Conservation (phyloP, 1,140 invertebrate species). For the Zaprionus lachaisei region DNA sequence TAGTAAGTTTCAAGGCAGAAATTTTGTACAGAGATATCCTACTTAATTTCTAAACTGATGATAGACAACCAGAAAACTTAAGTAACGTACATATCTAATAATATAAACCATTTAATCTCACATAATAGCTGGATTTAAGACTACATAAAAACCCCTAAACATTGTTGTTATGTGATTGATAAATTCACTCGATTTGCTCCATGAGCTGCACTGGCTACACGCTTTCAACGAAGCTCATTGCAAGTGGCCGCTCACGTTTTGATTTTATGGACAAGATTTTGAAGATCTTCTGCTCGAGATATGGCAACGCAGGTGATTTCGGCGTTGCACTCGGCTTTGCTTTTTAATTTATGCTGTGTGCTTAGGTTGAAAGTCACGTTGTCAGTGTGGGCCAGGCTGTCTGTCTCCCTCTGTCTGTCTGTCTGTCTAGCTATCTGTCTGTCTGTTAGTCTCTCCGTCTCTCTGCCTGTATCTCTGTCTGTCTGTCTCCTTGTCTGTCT, state of each 20-base stretch:
- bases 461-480: constrained; percentile 5
- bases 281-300: constrained; percentile 23
- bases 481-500: no score
- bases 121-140: not conserved
- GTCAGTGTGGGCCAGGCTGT: not conserved
- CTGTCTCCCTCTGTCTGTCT: not conserved
- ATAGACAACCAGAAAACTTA: not conserved
- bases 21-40: no score
- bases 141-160: not conserved
- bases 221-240: constrained; percentile 37
- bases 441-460: constrained; percentile 12
- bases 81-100: no score
- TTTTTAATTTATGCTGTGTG: constrained; percentile 53
- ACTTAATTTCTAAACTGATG: no score
- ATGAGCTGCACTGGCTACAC: constrained; percentile 1
- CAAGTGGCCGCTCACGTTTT: constrained; percentile 72
- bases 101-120: not conserved
- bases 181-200: not conserved
- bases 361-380: constrained; percentile 61
- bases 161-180: constrained; percentile 28
- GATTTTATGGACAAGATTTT: constrained; percentile 51
- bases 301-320: constrained; percentile 34
- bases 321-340: constrained; percentile 31
- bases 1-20: no score
- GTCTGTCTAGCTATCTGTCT: no score